Percentiles rank a stretch among this genome's conserved stretches.
Conservation (phyloP, 2,888 invertebrate species). For the Eilema caniola region DNA sequence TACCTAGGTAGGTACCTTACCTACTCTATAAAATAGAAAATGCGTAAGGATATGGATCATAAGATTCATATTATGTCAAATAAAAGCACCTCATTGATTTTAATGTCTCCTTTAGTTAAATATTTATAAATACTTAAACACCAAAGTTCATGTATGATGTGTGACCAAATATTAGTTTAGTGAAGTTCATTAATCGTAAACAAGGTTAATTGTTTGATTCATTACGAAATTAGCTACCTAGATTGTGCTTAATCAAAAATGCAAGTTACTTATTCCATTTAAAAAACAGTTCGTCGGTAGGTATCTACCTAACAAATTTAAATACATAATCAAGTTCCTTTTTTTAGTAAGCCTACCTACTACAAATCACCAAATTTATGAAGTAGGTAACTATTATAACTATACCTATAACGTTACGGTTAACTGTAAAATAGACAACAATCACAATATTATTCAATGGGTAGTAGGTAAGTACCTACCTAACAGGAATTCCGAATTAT, state of each 20-base stretch:
- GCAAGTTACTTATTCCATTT: neutral
- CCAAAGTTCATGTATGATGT: neutral
- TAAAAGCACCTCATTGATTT: neutral
- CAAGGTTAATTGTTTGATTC: too few species aligned
- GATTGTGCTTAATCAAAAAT: neutral
- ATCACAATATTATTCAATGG: neutral
- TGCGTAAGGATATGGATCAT: neutral
- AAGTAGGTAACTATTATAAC: neutral
- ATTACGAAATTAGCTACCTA: too few species aligned
- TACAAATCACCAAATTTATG: neutral
- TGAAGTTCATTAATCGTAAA: too few species aligned
- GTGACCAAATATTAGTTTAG: too few species aligned
- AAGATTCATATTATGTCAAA: neutral
- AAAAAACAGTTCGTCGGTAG: neutral
- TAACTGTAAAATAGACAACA: conserved; percentile 3
- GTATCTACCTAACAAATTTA: too few species aligned
- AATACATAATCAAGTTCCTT: neutral
- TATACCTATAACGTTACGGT: neutral
- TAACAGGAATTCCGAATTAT: conserved; percentile 68
- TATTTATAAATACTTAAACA: neutral
- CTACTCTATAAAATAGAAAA: too few species aligned
- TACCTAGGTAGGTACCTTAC: too few species aligned
- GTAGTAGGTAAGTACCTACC: too few species aligned
- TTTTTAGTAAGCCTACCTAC: neutral
- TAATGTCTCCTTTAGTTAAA: neutral